phyloP scores from a whole-genome alignment of 2,888 invertebrate species.

The Philopedon plagiatum region DNA sequence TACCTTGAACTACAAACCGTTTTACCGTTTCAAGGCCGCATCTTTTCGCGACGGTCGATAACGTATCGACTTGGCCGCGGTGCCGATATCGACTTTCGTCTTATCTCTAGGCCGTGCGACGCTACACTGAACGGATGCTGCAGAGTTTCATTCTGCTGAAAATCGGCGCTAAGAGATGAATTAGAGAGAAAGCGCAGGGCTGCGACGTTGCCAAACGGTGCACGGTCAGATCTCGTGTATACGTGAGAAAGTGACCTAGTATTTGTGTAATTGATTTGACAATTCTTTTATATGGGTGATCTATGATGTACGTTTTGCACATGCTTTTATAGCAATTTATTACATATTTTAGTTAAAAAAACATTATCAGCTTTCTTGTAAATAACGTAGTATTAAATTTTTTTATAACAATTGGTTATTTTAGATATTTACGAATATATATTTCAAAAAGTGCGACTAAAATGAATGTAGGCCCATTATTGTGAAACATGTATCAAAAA shows the following conservation, averaged over 20 bases:
- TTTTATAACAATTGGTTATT: too few relatives aligned
- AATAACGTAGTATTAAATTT: too few relatives aligned
- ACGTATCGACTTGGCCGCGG: constrained; percentile 28
- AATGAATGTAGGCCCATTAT: too few relatives aligned
- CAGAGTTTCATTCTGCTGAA: constrained; percentile 47
- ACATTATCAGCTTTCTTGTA: too few relatives aligned
- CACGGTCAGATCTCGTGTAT: constrained; percentile 35
- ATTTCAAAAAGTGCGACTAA: too few relatives aligned
- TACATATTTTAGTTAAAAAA: too few relatives aligned
- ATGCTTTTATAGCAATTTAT: too few relatives aligned
- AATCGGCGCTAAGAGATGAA: constrained; percentile 54
- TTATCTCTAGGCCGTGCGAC: constrained; percentile 32
- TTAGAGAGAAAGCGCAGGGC: constrained; percentile 55
- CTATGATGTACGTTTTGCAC: too few relatives aligned
- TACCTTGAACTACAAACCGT: constrained; percentile 49
- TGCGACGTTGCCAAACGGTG: constrained; percentile 48
- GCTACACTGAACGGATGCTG: constrained; percentile 41
- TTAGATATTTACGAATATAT: too few relatives aligned
- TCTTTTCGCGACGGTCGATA: constrained; percentile 42
- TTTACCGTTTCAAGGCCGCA: constrained; percentile 49
- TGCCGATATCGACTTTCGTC: constrained; percentile 26
- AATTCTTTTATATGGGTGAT: background rate
- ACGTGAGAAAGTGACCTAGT: constrained; percentile 45
- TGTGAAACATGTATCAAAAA: too few relatives aligned
- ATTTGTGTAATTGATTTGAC: constrained; percentile 21